Base-by-base conservation (phyloP, 92 coral and sea anemone genomes). In the Phymanthus crucifer region DNA sequence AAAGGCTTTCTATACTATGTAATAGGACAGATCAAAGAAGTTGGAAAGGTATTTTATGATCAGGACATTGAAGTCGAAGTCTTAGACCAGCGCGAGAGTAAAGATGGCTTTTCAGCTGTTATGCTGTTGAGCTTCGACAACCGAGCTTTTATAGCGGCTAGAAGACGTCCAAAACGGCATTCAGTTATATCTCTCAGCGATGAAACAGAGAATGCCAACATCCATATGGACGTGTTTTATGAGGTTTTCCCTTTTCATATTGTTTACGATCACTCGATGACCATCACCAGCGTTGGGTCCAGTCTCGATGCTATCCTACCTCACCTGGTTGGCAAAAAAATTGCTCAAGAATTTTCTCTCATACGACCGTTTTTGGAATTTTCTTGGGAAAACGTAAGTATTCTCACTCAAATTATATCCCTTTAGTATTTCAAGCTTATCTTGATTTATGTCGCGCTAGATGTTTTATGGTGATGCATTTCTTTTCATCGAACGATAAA, bases 201-300 rank as follows among this genome's bases (percentile, higher is more conserved):
- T n/a, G 92, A 93, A 18, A 68, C 81, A 31, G 94, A 83, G 24
- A 90, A 84, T 45, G 80, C 87, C 1, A 87, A 87, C 54, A 93
- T 93, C 34, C 91, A 86, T 73, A 90, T 93, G 92, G 97, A 87
- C 14, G 92, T 93, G 0, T 90, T 93, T 32, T 90, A 93, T 47
- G 97, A 90, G 86, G 94, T 90, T 64, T 90, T 93, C 75, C 97
- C 97, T 40, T 93, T 93, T 83, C 97, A 93, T 36, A 84, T 93
- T 76, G 92, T 93, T 1, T 93, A 87, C 71, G 97, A 90, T 38
- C 80, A 76, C 56, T 78, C 89, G 3, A 85, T 93, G 97, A 73
- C 79, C 31, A 93, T 93, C 71, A 89, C 94, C 13, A 93, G 94
- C 64, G 86, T 84, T 26, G 97, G 97, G 0, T 80, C 88, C 37